A percentile compares a stretch with the other conserved stretches of the same genome.
Evolutionary conservation across 2,797 vertebrate species (phyloP).

Genomic region (Gymnothorax javanicus): DNA sequence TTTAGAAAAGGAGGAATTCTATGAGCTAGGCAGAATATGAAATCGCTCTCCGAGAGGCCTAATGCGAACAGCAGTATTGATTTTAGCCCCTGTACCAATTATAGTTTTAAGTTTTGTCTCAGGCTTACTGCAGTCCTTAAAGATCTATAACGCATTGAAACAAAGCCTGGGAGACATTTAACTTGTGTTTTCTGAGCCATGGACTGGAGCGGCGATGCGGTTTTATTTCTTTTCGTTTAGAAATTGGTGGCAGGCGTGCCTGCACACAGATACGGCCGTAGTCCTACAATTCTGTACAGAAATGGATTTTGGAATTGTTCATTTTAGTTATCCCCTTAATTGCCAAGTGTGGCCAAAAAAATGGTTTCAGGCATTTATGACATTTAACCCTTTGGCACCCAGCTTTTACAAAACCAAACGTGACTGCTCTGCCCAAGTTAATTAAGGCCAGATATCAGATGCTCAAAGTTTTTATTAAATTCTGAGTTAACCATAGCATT

Average conservation of each 20-base stretch:
- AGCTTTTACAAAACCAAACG: too few species aligned
- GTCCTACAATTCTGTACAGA: conserved; percentile 59
- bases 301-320: conserved; percentile 46
- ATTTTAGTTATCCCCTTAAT: conserved; percentile 33
- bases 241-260: conserved; percentile 60
- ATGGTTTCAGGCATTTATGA: conserved; percentile 23
- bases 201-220: conserved; percentile 57
- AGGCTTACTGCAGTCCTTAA: conserved; percentile 61
- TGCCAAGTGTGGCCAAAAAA: conserved; percentile 13
- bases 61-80: conserved; percentile 55
- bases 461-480: too few species aligned
- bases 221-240: conserved; percentile 41
- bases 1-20: conserved; percentile 66
- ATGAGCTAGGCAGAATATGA: conserved; percentile 69
- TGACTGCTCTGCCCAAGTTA: too few species aligned
- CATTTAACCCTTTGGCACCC: background rate
- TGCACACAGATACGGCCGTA: conserved; percentile 54
- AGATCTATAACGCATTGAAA: conserved; percentile 48
- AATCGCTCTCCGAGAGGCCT: conserved; percentile 58
- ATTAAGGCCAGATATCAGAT: too few species aligned
- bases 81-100: conserved; percentile 67
- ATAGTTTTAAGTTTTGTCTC: conserved; percentile 64
- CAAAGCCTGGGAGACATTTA: conserved; percentile 60
- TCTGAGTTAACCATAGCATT: too few species aligned
- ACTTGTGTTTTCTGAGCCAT: conserved; percentile 64